Conservation (phyloP, 2,888 invertebrate species). For the Lampropteryx suffumata region DNA sequence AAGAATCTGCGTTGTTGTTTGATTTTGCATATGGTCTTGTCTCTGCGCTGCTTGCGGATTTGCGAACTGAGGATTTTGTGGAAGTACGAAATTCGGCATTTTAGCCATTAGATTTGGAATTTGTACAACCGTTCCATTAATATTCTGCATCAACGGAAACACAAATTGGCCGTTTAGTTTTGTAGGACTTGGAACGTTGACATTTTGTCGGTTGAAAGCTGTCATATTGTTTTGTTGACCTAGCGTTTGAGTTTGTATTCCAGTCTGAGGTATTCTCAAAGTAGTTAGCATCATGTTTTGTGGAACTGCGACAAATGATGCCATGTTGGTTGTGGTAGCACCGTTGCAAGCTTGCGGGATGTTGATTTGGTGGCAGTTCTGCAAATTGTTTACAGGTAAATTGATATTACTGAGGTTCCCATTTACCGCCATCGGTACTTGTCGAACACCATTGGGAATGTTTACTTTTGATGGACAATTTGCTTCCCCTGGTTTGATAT, state of each 20-base stretch:
- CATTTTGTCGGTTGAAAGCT: slow-evolving; percentile 65
- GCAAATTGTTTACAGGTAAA: slow-evolving; percentile 67
- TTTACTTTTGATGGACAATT: slow-evolving; percentile 70
- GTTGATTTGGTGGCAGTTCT: slow-evolving; percentile 73
- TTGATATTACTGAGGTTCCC: slow-evolving; percentile 65
- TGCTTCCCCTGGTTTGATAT: slow-evolving; percentile 54
- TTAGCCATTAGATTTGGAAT: slow-evolving; percentile 84
- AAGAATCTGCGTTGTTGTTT: slow-evolving; percentile 62
- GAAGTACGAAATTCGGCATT: slow-evolving; percentile 80
- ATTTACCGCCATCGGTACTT: slow-evolving; percentile 68
- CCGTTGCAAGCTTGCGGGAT: slow-evolving; percentile 70
- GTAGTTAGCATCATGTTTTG: slow-evolving; percentile 83
- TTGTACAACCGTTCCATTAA: slow-evolving; percentile 82
- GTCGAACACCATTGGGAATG: slow-evolving; percentile 69
- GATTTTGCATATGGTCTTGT: slow-evolving; percentile 71
- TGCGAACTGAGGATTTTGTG: slow-evolving; percentile 66
- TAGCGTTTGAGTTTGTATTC: slow-evolving; percentile 63
- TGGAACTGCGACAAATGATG: slow-evolving; percentile 76
- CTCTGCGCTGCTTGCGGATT: slow-evolving; percentile 58
- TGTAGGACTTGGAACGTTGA: slow-evolving; percentile 73
- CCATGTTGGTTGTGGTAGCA: slow-evolving; percentile 63
- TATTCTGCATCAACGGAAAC: slow-evolving; percentile 84
- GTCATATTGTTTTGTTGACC: slow-evolving; percentile 68
- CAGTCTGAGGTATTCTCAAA: slow-evolving; percentile 81
- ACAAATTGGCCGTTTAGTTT: slow-evolving; percentile 81